phyloP scores from a whole-genome alignment of 2,113 vertebrate species.

The Thunnus thynnus region DNA sequence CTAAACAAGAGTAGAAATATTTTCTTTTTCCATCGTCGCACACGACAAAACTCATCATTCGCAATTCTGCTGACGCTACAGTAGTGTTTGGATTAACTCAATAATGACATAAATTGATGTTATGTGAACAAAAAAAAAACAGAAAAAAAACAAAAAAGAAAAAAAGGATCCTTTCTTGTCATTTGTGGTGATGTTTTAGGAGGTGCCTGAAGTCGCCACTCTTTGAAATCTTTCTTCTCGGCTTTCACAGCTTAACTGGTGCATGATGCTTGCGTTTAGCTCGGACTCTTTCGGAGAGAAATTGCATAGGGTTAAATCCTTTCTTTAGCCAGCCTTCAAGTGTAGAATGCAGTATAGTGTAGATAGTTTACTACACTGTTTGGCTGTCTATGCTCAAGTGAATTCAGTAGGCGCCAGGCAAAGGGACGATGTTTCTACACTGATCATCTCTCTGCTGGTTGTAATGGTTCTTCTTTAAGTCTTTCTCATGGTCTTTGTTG shows the following conservation, averaged over 20 bases:
- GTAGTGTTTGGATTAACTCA: constrained; percentile 51
- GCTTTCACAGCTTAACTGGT: constrained; percentile 62
- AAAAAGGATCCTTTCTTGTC: constrained; percentile 30
- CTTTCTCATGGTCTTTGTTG: constrained; percentile 51
- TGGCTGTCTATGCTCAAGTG: constrained; percentile 57
- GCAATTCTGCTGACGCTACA: constrained; percentile 34
- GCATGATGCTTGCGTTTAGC: constrained; percentile 76
- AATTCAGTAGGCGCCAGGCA: constrained; percentile 46
- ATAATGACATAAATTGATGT: constrained; percentile 43
- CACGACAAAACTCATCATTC: constrained; percentile 21
- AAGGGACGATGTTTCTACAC: constrained; percentile 44
- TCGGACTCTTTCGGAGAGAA: constrained; percentile 53
- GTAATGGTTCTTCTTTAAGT: constrained; percentile 50
- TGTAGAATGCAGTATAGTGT: constrained; percentile 63
- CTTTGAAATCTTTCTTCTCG: constrained; percentile 48
- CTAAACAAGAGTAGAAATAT: constrained; percentile 21
- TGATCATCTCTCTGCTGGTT: constrained; percentile 54
- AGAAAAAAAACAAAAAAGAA: background rate
- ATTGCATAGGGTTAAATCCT: constrained; percentile 46
- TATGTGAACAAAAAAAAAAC: constrained; percentile 19
- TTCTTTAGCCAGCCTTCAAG: constrained; percentile 55
- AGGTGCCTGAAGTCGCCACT: constrained; percentile 47
- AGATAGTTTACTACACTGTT: constrained; percentile 50
- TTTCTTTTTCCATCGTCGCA: constrained; percentile 8
- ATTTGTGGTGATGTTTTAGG: constrained; percentile 67